phyloP scores from a whole-genome alignment of 1,140 invertebrate species.

The Antheraea mylitta region DNA sequence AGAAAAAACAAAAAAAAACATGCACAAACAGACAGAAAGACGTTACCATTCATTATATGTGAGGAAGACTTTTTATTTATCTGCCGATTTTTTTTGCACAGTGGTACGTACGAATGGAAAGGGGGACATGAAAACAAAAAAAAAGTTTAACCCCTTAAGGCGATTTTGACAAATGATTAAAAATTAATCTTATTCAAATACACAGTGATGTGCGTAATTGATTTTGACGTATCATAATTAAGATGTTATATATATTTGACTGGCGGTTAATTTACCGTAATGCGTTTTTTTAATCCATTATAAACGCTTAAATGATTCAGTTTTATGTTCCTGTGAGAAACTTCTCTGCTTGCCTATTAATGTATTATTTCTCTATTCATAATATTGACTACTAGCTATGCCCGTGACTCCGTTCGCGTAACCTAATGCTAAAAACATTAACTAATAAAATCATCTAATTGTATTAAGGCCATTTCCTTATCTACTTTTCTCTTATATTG shows the following conservation, averaged over 20 bases:
- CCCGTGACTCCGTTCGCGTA: too few species aligned
- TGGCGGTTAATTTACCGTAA: conserved; percentile 33
- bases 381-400: neutral
- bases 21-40: too few species aligned
- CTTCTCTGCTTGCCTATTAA: conserved; percentile 10
- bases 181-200: conserved; percentile 65
- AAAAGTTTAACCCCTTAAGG: conserved; percentile 19
- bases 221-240: conserved; percentile 67
- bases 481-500: too few species aligned
- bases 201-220: conserved; percentile 51
- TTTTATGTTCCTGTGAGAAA: conserved; percentile 46
- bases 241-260: conserved; percentile 54
- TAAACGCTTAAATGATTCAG: conserved; percentile 47
- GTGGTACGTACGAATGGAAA: conserved; percentile 11
- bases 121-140: conserved; percentile 8
- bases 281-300: conserved; percentile 46
- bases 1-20: too few species aligned
- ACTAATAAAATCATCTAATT: too few species aligned
- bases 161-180: conserved; percentile 54
- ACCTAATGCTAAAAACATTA: too few species aligned
- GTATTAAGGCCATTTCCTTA: too few species aligned
- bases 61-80: too few species aligned
- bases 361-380: conserved; percentile 16
- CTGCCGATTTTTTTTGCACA: neutral
- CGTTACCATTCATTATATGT: too few species aligned